Base-by-base conservation (phyloP, 2,888 invertebrate genomes). In the Troglohyphantes excavatus region DNA sequence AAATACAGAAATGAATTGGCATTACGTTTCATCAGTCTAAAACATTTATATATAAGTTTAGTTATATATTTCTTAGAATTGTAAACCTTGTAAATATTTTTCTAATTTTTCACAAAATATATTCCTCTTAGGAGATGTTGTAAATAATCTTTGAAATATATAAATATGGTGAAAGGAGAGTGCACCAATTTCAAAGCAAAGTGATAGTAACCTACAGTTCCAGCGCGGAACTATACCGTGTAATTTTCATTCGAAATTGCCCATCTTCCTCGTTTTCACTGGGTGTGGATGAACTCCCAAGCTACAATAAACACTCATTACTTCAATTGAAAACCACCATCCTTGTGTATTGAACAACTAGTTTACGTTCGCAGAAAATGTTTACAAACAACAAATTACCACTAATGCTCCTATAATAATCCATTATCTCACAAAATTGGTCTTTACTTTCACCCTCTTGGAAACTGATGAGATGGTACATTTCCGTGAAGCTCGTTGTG, bases 251-350 rank as follows among this genome's bases (percentile, higher is more conserved):
- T 9, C 53, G 2, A n/a, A n/a, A 53, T 53, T 13, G n/a, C 2
- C 13, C n/a, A 53, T 17, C 17, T 53, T 53, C 53, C 53, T 53
- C 17, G n/a, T 53, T 53, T 53, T 5, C n/a, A 13, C 5, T 53
- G 53, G 53, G 53, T 53, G 53, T 53, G 53, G 53, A 53, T 53
- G 17, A n/a, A 53, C 39, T 39, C 53, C 53, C 53, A 53, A 53
- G n/a, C 53, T 13, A 53, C n/a, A 11, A n/a, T 33, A n/a, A 53
- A 53, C 53, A 53, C 53, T 53, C 53, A 53, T 53, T 53, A 53
- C n/a, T 53, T 53, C n/a, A 53, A 53, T n/a, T n/a, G 53, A 53
- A 53, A 53, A 17, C 5, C n/a, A 53, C n/a, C 13, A 5, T 53
- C 13, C 53, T 53, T 53, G n/a, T 13, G 7, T 53, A 17, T n/a